Conservation (phyloP, 2,797 vertebrate species). For the Phalloptychus januarius region DNA sequence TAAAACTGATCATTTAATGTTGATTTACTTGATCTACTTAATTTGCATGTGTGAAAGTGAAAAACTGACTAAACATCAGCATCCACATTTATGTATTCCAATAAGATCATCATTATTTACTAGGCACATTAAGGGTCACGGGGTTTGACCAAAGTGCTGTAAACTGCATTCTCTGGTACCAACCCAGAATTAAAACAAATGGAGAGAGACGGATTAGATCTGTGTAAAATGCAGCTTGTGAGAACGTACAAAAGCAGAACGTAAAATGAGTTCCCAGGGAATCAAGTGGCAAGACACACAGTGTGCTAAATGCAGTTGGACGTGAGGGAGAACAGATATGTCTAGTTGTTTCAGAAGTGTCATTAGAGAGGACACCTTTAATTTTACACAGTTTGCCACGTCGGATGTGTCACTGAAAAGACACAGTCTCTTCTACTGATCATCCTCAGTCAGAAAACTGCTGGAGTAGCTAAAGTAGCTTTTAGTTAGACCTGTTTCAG, state of each 20-base stretch:
- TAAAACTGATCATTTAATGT: background rate
- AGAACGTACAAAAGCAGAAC: background rate
- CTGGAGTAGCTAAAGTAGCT: conserved; percentile 1
- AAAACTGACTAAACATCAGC: background rate
- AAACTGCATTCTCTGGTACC: background rate
- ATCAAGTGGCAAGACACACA: background rate
- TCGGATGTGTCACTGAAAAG: background rate
- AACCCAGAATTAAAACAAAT: background rate
- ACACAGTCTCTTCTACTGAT: background rate
- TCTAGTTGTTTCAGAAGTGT: background rate
- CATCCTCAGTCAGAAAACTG: background rate
- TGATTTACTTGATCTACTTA: background rate
- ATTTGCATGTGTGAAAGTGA: background rate
- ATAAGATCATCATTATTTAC: background rate
- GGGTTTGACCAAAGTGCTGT: background rate
- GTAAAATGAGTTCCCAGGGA: background rate
- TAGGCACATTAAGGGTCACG: background rate
- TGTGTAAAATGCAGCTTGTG: background rate
- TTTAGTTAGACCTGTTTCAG: background rate
- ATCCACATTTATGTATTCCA: background rate
- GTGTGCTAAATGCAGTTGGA: background rate
- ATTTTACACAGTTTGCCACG: conserved; percentile 1
- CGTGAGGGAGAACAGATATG: background rate
- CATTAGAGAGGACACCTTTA: background rate
- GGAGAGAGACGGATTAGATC: background rate